Conservation (phyloP, 2,888 invertebrate species). For the Phalera bucephala region DNA sequence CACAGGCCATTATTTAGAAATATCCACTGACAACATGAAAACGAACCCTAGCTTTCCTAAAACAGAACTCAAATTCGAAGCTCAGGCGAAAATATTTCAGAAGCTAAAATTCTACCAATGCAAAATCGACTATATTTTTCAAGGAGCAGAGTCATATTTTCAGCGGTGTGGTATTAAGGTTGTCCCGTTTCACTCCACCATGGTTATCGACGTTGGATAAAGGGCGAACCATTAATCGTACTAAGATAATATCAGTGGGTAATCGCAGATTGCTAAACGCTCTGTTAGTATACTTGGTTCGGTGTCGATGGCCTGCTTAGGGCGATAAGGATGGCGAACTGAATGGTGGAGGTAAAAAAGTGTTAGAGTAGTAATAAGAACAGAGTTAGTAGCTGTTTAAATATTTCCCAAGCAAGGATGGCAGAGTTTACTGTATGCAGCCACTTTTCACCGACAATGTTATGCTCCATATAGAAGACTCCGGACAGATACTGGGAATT, state of each 20-base stretch:
- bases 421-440: no score
- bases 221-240: constrained; percentile 75
- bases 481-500: no score
- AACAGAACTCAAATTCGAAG: constrained; percentile 16
- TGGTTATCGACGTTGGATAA: constrained; percentile 70
- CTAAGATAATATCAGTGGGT: constrained; percentile 73
- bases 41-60: no score
- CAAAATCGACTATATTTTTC: constrained; percentile 12
- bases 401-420: no score
- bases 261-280: constrained; percentile 76
- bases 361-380: background rate
- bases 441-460: no score
- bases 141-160: constrained; percentile 26
- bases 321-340: constrained; percentile 18
- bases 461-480: no score
- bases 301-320: constrained; percentile 53
- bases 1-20: constrained; percentile 54
- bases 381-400: no score
- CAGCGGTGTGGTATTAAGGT: constrained; percentile 16
- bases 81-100: constrained; percentile 13
- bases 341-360: no score
- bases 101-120: constrained; percentile 9
- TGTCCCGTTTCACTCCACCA: constrained; percentile 38
- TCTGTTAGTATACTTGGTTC: constrained; percentile 57
- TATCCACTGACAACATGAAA: constrained; percentile 22